Evolutionary conservation across 2,888 invertebrate genomes (phyloP).

Genomic region (Nephrocerus scutellatus): DNA sequence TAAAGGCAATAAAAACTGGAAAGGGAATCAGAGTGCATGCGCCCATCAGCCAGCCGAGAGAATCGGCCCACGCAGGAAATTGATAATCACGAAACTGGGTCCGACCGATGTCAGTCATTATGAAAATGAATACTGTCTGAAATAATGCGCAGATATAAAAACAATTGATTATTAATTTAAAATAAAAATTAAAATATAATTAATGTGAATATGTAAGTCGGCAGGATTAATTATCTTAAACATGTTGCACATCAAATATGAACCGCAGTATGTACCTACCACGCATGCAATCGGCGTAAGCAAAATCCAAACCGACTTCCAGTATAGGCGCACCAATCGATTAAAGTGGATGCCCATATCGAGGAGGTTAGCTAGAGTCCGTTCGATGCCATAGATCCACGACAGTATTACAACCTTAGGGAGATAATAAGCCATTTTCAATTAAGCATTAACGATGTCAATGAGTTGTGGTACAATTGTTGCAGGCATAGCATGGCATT

Average conservation of each 20-base stretch:
- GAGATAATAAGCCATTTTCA: slow-evolving; percentile 11
- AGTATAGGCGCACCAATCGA: slow-evolving; percentile 55
- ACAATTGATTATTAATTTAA: background rate
- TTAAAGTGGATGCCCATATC: slow-evolving; percentile 61
- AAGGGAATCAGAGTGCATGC: slow-evolving; percentile 62
- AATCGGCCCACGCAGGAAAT: slow-evolving; percentile 66
- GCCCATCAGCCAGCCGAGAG: slow-evolving; percentile 66
- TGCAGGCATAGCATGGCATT: too few relatives aligned
- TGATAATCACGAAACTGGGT: slow-evolving; percentile 58
- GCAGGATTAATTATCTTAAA: background rate
- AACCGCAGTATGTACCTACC: slow-evolving; percentile 50
- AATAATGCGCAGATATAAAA: slow-evolving; percentile 24
- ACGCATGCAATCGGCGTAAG: slow-evolving; percentile 62
- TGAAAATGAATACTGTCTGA: slow-evolving; percentile 68
- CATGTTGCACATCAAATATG: too few relatives aligned
- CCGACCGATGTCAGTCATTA: slow-evolving; percentile 59
- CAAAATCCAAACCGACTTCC: slow-evolving; percentile 67
- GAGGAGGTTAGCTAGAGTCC: slow-evolving; percentile 53
- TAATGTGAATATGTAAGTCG: background rate
- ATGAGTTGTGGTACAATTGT: too few relatives aligned
- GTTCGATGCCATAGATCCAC: slow-evolving; percentile 63
- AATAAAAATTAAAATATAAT: background rate
- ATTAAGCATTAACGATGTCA: too few relatives aligned
- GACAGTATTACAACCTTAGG: slow-evolving; percentile 54
- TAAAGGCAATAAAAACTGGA: slow-evolving; percentile 55